A percentile compares a stretch with the other conserved stretches of the same genome.
Evolutionary conservation across 2,113 vertebrate species (phyloP).

Genomic region (Narcine bancroftii): DNA sequence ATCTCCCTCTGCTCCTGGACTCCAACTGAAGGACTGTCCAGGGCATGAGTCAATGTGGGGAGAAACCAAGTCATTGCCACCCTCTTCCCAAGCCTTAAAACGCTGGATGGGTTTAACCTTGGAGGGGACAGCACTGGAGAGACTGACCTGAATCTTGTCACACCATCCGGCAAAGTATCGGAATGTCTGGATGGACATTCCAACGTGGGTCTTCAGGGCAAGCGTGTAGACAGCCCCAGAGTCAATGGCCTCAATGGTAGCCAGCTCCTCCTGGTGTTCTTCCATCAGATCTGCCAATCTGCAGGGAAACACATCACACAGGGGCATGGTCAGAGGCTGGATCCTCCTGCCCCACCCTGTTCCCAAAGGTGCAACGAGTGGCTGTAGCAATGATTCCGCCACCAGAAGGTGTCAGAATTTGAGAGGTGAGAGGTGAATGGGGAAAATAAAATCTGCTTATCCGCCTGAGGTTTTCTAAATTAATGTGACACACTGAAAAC

Average conservation of each 20-base stretch:
- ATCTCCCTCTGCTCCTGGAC: neutral
- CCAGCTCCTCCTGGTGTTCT: constrained; percentile 69
- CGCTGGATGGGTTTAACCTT: too few relatives aligned
- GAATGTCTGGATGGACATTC: constrained; percentile 77
- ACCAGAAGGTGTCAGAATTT: too few relatives aligned
- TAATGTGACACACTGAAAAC: neutral
- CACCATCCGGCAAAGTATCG: constrained; percentile 77
- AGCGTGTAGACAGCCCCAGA: constrained; percentile 75
- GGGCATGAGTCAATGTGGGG: too few relatives aligned
- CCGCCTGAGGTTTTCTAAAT: too few relatives aligned
- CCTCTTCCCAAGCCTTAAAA: too few relatives aligned
- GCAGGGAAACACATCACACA: neutral
- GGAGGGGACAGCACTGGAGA: too few relatives aligned
- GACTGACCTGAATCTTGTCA: constrained; percentile 78
- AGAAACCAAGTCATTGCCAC: too few relatives aligned
- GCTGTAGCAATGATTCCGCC: too few relatives aligned
- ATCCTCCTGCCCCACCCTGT: neutral
- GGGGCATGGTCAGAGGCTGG: neutral
- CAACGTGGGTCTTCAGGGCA: constrained; percentile 71
- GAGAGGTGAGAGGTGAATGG: too few relatives aligned
- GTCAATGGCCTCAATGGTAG: constrained; percentile 68
- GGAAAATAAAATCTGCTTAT: too few relatives aligned
- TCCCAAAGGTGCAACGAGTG: too few relatives aligned
- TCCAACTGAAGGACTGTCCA: too few relatives aligned
- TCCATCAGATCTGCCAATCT: constrained; percentile 74